Evolutionary conservation across 2,113 vertebrate species (phyloP).

Genomic region (Danionella cerebrum): DNA sequence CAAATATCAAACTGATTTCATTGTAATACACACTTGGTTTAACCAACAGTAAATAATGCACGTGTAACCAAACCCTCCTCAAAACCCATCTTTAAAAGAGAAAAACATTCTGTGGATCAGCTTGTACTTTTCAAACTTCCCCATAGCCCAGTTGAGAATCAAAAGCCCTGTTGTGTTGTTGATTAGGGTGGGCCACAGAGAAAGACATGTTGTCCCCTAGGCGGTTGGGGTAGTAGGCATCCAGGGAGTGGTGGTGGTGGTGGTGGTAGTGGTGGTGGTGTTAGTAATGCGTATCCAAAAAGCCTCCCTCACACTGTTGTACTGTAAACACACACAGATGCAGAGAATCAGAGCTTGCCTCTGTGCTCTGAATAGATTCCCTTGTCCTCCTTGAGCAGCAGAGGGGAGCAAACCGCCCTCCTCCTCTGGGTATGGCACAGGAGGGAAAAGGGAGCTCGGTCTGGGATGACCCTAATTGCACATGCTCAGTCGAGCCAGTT

Average conservation of each 20-base stretch:
- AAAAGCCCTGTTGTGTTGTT: conserved; percentile 61
- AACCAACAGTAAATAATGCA: background rate
- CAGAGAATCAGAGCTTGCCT: conserved; percentile 30
- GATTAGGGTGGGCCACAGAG: conserved; percentile 56
- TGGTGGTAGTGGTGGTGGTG: conserved; percentile 37
- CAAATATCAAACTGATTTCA: no score
- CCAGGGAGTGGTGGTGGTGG: conserved; percentile 40
- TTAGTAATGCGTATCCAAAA: no score
- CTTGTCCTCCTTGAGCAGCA: conserved; percentile 46
- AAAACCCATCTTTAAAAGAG: background rate
- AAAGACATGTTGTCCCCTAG: conserved; percentile 47
- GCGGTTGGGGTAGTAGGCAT: conserved; percentile 28
- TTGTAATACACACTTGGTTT: no score
- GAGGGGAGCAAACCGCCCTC: conserved; percentile 17
- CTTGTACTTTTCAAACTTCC: conserved; percentile 9
- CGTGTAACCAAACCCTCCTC: background rate
- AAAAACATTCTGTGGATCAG: conserved; percentile 1
- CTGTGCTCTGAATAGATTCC: conserved; percentile 46
- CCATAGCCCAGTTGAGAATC: conserved; percentile 42
- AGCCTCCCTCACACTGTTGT: conserved; percentile 23
- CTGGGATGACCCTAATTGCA: conserved; percentile 33
- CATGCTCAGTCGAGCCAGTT: conserved; percentile 14
- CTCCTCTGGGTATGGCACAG: conserved; percentile 27
- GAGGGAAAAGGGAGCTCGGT: conserved; percentile 1
- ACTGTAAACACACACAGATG: conserved; percentile 68